Conservation (phyloP, 1,140 invertebrate genomes). For the Amyelois transitella region DNA sequence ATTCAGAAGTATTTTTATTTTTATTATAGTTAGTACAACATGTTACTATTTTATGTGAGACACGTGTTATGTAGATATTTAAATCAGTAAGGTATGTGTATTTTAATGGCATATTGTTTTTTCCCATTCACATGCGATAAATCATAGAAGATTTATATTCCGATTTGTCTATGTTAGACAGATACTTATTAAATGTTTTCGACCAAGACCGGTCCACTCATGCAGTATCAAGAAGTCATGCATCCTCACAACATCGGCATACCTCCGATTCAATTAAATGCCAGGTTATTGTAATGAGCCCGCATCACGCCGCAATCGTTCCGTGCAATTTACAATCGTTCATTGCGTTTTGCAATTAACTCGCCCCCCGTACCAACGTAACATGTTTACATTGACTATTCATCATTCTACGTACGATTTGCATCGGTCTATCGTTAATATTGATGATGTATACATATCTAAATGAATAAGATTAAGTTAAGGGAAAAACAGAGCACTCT, state of each 20-base stretch:
- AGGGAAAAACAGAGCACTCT: too few species aligned
- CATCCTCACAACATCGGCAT: slow-evolving; percentile 19
- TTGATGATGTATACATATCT: slow-evolving; percentile 9
- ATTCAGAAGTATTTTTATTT: too few species aligned
- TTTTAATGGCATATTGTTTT: too few species aligned
- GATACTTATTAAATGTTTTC: too few species aligned
- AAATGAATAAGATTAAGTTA: slow-evolving; percentile 6
- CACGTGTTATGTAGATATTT: too few species aligned
- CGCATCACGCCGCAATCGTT: slow-evolving; percentile 59
- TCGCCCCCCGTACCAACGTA: slow-evolving; percentile 29
- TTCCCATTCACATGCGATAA: too few species aligned
- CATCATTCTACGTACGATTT: slow-evolving; percentile 21
- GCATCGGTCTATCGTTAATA: slow-evolving; percentile 10
- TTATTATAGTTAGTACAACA: too few species aligned
- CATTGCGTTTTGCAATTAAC: slow-evolving; percentile 65
- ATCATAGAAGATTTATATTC: too few species aligned
- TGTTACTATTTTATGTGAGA: too few species aligned
- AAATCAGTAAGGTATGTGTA: too few species aligned
- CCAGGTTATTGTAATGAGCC: slow-evolving; percentile 65
- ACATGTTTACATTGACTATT: slow-evolving; percentile 24
- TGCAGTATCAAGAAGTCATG: neutral
- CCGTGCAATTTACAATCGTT: slow-evolving; percentile 65
- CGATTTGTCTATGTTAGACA: too few species aligned
- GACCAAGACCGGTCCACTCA: too few species aligned
- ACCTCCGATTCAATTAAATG: slow-evolving; percentile 61